Base-by-base conservation (phyloP, 2,797 vertebrate genomes). In the Danio aesculapii region DNA sequence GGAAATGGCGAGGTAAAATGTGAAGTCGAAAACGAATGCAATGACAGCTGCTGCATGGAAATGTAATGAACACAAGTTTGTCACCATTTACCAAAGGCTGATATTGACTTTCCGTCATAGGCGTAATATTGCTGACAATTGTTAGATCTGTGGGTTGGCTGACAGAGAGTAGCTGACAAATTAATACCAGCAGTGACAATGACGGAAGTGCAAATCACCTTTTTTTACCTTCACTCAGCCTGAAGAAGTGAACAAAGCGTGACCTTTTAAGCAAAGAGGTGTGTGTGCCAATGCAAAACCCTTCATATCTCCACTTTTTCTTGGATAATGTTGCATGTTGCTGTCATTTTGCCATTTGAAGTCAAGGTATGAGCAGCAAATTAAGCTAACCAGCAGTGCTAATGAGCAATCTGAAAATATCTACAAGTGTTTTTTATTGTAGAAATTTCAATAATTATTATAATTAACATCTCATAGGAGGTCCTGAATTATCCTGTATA, bases 91-190 rank as follows among this genome's bases (percentile, higher is more conserved):
- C 83, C 73, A 81, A 83, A 82, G 82, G 69, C 59, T 81, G 41
- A 62, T 89, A 91, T 90, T 88, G 90, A 90, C 88, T 86, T 88
- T 74, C 83, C 88, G 91, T 91, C 91, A 85, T 13, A 83, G 71
- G 57, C 43, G 63, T 75, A 86, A 79, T 85, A 77, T 76, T 76
- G 62, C 81, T 83, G 90, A 86, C 88, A 88, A 89, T 91, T 81
- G 84, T 84, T 88, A 90, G 92, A 91, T 88, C 85, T 85, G 83
- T 81, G 47, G n/a, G 69, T 75, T 83, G 89, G 89, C 87, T 82
- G 53, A 41, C 14, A 83, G 77, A 80, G 69, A 72, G 46, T 44
- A 57, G 64, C 57, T 74, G 81, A 83, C 79, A 82, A 87, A 86
- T 78, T 61, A 87, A 87, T 78, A 52, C 57, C 62, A 58, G 16